Conservation (phyloP, 2,113 vertebrate genomes). For the Rallus limicola region DNA sequence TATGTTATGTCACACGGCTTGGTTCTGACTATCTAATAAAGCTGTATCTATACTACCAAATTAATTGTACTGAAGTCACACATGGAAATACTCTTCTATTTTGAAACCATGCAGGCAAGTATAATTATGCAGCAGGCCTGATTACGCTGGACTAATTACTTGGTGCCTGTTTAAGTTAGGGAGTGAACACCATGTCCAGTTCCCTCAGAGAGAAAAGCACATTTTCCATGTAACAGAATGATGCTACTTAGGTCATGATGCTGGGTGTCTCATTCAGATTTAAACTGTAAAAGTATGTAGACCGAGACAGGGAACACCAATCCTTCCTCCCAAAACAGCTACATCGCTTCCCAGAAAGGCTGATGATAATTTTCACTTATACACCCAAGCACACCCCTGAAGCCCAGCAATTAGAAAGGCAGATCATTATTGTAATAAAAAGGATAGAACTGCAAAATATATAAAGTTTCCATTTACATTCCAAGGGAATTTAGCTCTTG, state of each 20-base stretch:
- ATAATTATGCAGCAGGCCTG: not conserved
- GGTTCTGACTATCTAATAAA: not conserved
- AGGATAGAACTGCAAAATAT: not conserved
- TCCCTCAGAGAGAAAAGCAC: not conserved
- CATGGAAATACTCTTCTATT: not conserved
- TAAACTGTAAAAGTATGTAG: not conserved
- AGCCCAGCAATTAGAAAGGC: not conserved
- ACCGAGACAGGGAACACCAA: not conserved
- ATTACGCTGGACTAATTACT: not conserved
- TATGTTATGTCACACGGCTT: not conserved
- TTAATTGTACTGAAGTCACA: not conserved
- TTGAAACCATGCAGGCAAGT: not conserved
- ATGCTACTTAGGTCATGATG: not conserved
- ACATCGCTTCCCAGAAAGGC: not conserved
- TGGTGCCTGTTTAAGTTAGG: not conserved
- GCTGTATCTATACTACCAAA: not conserved
- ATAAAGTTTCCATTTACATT: not conserved
- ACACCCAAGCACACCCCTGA: not conserved
- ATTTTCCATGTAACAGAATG: accelerated
- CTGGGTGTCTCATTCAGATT: accelerated
- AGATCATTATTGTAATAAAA: not conserved
- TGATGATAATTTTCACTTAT: not conserved
- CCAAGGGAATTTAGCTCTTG: not conserved
- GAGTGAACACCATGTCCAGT: not conserved
- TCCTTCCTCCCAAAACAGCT: not conserved